phyloP scores from a whole-genome alignment of 2,888 invertebrate species.

The Hyppa rectilinea region DNA sequence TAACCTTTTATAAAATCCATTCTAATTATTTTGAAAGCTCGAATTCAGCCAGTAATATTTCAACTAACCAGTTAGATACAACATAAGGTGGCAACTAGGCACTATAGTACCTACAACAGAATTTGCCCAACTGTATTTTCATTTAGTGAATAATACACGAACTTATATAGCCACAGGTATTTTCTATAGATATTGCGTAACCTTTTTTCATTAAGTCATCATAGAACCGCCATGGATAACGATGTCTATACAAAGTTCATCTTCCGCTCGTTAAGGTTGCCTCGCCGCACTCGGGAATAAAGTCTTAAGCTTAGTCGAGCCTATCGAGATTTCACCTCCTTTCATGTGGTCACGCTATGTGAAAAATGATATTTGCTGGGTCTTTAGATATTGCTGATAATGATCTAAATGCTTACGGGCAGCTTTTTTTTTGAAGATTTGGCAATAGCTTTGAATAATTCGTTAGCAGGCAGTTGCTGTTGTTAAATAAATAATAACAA shows the following conservation, averaged over 20 bases:
- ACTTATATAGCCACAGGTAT: neutral
- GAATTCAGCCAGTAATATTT: no score
- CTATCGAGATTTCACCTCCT: slow-evolving; percentile 64
- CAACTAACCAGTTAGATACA: no score
- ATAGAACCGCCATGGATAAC: slow-evolving; percentile 35
- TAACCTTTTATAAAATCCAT: no score
- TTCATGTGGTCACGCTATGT: slow-evolving; percentile 68
- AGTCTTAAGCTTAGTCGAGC: slow-evolving; percentile 62
- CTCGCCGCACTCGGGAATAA: slow-evolving; percentile 46
- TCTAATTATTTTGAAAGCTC: no score
- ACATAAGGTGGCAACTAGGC: no score
- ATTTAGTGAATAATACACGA: neutral
- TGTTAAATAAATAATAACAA: no score
- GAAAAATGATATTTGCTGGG: slow-evolving; percentile 64
- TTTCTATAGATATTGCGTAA: slow-evolving; percentile 24
- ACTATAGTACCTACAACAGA: no score
- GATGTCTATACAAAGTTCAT: slow-evolving; percentile 57
- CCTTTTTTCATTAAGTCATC: slow-evolving; percentile 54
- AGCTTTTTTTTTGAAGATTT: slow-evolving; percentile 6
- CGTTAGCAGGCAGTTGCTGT: neutral
- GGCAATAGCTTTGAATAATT: neutral
- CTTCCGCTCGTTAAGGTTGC: slow-evolving; percentile 60
- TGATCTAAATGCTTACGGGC: slow-evolving; percentile 37
- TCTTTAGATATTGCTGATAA: slow-evolving; percentile 33
- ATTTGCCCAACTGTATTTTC: neutral